Evolutionary conservation across 2,113 vertebrate genomes (phyloP), one percentile per base, ranked within the genome.

Genomic region (Hemichromis elongatus): DNA sequence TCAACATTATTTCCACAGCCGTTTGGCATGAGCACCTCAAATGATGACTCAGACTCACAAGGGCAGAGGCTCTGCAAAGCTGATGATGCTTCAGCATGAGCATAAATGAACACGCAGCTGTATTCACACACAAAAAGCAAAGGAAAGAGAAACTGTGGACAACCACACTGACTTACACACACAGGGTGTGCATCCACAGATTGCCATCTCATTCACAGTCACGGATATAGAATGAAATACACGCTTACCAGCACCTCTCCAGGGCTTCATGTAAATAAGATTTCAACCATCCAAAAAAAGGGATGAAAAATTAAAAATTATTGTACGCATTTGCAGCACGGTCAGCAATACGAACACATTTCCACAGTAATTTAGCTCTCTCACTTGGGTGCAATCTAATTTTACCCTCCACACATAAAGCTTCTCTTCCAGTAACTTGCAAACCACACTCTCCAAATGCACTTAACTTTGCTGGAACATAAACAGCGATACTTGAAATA

Each of bases 21-120:
- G 7, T 82, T 80, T 90, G 84, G 86, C 88, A 78, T 53, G 4
- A 21, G 10, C 70, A 88, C 47, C 80, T 82, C 78, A 56, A 82
- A 88, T n/a, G 18, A 82, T 92, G 92, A 91, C 70, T 93, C 92
- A 93, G 85, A 86, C 78, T 21, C 78, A 37, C 55, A 47, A 57
- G 59, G 52, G 61, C 66, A 70, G 40, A 81, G 40, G 19, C 35
- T 80, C 33, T 5, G 6, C 30, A 37, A 33, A 19, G 80, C 57
- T 91, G 70, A 85, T 66, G 77, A 83, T 26, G 54, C 73, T 66
- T 37, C 83, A 57, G 40, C 54, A n/a, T 80, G 83, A 75, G 45
- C 45, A 33, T 75, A 75, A 75, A 75, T 40, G 54, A 90, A 79
- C 77, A 77, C 19, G 35, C 83, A 75, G 59, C 54, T 86, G 83